These are phyloP conservation scores for Trachelipus rathkii DNA, from an alignment of 1,140 invertebrate species.

Conservation along the genomic window DNA sequence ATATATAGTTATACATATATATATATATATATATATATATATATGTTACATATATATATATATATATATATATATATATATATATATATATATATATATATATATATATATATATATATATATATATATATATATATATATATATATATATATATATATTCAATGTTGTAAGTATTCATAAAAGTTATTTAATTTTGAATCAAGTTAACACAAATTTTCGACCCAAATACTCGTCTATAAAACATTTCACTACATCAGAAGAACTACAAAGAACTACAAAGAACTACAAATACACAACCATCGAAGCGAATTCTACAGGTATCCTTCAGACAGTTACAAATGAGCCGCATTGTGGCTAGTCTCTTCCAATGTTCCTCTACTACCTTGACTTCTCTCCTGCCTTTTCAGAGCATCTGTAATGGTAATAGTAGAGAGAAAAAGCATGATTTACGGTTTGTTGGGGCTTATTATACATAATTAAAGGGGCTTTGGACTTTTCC, in stretches of 20 bases:
- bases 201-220: too few relatives aligned
- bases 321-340: not conserved
- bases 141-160: not conserved
- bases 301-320: not conserved
- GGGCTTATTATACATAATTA: not conserved
- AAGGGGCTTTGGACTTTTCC: not conserved
- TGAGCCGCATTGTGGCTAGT: not conserved
- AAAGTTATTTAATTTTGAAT: not conserved
- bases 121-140: slow-evolving; percentile 13
- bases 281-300: too few relatives aligned
- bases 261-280: not conserved
- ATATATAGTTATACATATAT: too few relatives aligned
- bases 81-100: slow-evolving; percentile 15
- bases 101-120: slow-evolving; percentile 15
- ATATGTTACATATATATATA: too few relatives aligned
- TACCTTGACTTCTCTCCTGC: not conserved
- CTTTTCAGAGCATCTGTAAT: slow-evolving; percentile 7
- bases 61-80: not conserved
- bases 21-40: too few relatives aligned
- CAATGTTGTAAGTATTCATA: not conserved
- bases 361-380: not conserved
- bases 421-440: not conserved
- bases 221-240: too few relatives aligned
- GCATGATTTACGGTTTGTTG: not conserved
- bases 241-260: too few relatives aligned